Evolutionary conservation across 2,888 invertebrate genomes (phyloP), one percentile per base, ranked within the genome.

Genomic region (Charanyca ferruginea): DNA sequence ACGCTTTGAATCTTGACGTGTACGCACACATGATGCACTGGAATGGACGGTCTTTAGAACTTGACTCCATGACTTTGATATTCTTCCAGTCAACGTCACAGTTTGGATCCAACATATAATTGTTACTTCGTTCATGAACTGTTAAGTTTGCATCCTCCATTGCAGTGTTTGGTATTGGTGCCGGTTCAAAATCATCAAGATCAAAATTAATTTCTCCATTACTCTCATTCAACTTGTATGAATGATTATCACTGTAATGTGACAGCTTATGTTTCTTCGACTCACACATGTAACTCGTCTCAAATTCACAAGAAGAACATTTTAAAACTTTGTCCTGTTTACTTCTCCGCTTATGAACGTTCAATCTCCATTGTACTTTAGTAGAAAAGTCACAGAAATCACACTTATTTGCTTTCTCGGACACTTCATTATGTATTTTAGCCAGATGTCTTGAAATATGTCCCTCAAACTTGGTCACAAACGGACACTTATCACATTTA

Each of bases 401-500:
- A 63, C 94, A 94, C 8, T 83, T 87, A 41, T 85, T 84, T 0
- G 91, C 92, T 8, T 86, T 88, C 0, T 89, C 90, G 0, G 89
- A 87, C 0, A 91, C 81, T 42, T 90, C 90, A 16, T 91, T 90
- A 54, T 93, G 93, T 53, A 91, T 89, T 68, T 91, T 90, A 0
- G 91, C 89, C 9, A 93, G 67, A 79, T 93, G 93, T 20, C 92
- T 86, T 0, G 85, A 83, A 1, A 93, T 91, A 62, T 91, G 91
- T 0, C 93, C 93, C 66, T 92, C 90, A 28, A 84, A 90, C 52
- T 87, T 89, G 0, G 93, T 92, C 0, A 85, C 81, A 52, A 91
- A 93, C 0, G 90, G 87, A 22, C 93, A 93, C 44, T 92, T 90
- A 42, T 93, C 92, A 41, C 93, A 93, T 44, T 87, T 85, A 41